phyloP scores from a whole-genome alignment of 2,888 invertebrate genomes.

The Andrena praecox region DNA sequence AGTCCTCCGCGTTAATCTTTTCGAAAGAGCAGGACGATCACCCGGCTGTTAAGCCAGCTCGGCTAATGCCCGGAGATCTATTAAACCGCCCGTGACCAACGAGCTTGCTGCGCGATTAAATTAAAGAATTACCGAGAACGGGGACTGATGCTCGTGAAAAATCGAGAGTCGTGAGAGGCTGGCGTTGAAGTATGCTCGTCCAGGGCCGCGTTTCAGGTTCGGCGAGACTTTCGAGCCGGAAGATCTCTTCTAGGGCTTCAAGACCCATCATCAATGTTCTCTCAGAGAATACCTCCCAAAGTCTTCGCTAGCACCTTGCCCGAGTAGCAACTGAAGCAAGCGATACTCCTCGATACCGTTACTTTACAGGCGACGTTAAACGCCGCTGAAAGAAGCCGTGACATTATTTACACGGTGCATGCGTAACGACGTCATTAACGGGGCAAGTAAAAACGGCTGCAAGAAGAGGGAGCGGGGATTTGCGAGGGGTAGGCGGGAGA shows the following conservation, averaged over 20 bases:
- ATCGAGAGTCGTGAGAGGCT: constrained; percentile 36
- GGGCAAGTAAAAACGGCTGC: constrained; percentile 18
- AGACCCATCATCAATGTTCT: background rate
- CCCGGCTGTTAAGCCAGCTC: constrained; percentile 43
- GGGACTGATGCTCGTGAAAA: constrained; percentile 47
- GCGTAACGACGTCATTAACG: constrained; percentile 49
- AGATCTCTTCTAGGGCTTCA: background rate
- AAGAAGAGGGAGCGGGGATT: constrained; percentile 29
- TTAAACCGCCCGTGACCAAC: constrained; percentile 58
- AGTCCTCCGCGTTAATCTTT: constrained; percentile 61
- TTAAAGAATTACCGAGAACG: constrained; percentile 56
- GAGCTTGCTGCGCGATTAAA: constrained; percentile 57
- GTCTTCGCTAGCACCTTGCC: no score
- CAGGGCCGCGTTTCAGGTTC: background rate
- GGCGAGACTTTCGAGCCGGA: background rate
- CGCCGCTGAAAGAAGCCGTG: constrained; percentile 34
- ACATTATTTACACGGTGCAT: constrained; percentile 40
- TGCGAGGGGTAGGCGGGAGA: constrained; percentile 31
- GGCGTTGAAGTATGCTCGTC: constrained; percentile 49
- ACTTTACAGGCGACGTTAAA: background rate
- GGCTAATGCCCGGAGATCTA: constrained; percentile 63
- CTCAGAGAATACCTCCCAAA: no score
- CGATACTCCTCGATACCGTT: background rate
- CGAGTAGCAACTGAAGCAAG: no score
- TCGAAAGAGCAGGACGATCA: constrained; percentile 50